Conservation (phyloP, 2,797 vertebrate genomes). For the Pipistrellus pygmaeus region DNA sequence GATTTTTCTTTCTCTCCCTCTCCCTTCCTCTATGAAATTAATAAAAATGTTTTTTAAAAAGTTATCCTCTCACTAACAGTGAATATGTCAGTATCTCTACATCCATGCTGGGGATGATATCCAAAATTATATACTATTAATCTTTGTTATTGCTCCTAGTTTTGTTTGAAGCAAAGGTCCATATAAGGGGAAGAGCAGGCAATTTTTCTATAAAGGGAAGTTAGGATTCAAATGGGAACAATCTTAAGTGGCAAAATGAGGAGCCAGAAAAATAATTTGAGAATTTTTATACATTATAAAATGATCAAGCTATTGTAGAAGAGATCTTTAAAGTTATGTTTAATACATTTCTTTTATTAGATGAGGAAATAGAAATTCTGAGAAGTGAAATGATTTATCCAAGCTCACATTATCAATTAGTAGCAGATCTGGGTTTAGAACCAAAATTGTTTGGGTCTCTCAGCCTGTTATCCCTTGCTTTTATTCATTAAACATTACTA, state of each 20-base stretch:
- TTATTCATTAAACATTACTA: constrained; percentile 6
- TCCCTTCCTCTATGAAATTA: too few species aligned
- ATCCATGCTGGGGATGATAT: neutral
- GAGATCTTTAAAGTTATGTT: neutral
- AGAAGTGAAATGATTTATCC: constrained; percentile 28
- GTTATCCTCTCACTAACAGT: neutral
- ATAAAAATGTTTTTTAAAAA: too few species aligned
- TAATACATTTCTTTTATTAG: neutral
- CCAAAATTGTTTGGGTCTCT: neutral
- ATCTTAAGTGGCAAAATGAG: constrained; percentile 7
- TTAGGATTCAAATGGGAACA: constrained; percentile 28
- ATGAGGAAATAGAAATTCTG: constrained; percentile 33
- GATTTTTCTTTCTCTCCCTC: neutral
- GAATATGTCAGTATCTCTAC: neutral
- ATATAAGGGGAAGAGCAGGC: neutral
- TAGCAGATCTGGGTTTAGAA: neutral
- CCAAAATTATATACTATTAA: neutral
- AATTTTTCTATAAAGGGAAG: neutral
- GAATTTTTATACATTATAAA: constrained; percentile 10
- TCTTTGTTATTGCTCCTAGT: neutral
- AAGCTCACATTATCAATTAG: neutral
- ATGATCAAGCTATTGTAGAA: constrained; percentile 13
- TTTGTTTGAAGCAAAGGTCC: neutral
- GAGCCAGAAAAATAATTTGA: neutral
- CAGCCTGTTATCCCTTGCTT: neutral